Evolutionary conservation across 2,888 invertebrate species (phyloP).

Genomic region (Biston betularia): DNA sequence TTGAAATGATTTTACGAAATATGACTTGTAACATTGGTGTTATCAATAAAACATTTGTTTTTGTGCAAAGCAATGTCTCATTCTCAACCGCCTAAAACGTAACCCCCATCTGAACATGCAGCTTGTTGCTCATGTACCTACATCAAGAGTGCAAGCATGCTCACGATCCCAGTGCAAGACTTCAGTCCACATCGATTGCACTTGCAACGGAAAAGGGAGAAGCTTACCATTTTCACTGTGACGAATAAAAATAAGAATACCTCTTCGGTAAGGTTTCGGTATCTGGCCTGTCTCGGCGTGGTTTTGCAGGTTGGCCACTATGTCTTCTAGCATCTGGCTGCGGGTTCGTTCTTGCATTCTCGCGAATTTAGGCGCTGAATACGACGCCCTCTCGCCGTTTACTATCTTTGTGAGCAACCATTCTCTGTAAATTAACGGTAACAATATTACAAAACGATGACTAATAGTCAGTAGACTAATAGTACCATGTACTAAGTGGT

Average conservation of each 20-base stretch:
- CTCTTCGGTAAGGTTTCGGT: constrained; percentile 96
- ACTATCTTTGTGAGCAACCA: constrained; percentile 97
- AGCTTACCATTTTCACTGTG: constrained; percentile 28
- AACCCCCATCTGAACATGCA: not conserved
- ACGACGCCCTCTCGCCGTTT: constrained; percentile 96
- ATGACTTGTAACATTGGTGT: too few relatives aligned
- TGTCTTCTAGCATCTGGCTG: constrained; percentile 97
- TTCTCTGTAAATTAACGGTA: constrained; percentile 82
- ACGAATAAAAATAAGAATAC: constrained; percentile 63
- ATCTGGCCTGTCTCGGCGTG: constrained; percentile 98
- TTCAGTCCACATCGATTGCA: constrained; percentile 26
- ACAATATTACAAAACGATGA: too few relatives aligned
- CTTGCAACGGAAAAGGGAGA: constrained; percentile 12
- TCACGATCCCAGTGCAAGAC: constrained; percentile 15
- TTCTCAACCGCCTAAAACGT: not conserved
- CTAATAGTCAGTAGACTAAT: too few relatives aligned
- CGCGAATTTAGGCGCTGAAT: constrained; percentile 97
- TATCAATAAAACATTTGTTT: too few relatives aligned
- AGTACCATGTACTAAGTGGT: too few relatives aligned
- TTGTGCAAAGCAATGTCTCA: too few relatives aligned
- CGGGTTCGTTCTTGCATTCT: constrained; percentile 97
- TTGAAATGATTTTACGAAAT: too few relatives aligned
- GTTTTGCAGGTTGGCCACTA: constrained; percentile 96
- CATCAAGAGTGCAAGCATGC: constrained; percentile 15
- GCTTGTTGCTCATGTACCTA: constrained; percentile 2